phyloP scores from a whole-genome alignment of 2,797 vertebrate genomes.

The Gobionotothen gibberifrons region DNA sequence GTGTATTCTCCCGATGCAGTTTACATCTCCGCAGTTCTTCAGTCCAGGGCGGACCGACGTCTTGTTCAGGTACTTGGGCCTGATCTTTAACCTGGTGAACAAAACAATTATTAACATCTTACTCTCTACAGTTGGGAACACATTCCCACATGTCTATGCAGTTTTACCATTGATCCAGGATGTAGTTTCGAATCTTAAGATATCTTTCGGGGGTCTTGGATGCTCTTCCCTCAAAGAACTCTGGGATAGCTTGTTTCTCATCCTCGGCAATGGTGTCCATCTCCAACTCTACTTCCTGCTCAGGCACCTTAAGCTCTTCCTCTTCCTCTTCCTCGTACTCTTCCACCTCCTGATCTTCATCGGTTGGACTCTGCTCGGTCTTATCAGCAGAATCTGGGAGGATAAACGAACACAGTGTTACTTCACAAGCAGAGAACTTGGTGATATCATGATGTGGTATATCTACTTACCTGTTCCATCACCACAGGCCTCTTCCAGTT shows the following conservation, averaged over 20 bases:
- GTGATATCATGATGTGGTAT: not conserved
- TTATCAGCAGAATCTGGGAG: constrained; percentile 45
- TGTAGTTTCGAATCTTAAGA: constrained; percentile 97
- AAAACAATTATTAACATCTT: not conserved
- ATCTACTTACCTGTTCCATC: constrained; percentile 47
- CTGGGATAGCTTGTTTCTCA: constrained; percentile 96
- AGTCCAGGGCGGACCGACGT: constrained; percentile 96
- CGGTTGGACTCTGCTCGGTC: constrained; percentile 21
- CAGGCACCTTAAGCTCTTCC: constrained; percentile 91
- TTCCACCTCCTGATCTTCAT: constrained; percentile 40
- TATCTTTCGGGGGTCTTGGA: constrained; percentile 98
- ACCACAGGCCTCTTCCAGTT: constrained; percentile 26
- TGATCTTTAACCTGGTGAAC: constrained; percentile 88
- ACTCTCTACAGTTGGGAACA: not conserved
- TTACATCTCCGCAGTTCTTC: constrained; percentile 98
- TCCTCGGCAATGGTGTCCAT: constrained; percentile 89
- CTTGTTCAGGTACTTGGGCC: constrained; percentile 97
- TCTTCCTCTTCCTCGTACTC: constrained; percentile 58
- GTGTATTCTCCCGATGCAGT: constrained; percentile 98
- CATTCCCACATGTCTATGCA: not conserved
- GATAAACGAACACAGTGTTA: not conserved
- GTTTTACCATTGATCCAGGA: constrained; percentile 95
- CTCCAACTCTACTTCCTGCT: constrained; percentile 92
- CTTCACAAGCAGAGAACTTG: not conserved
- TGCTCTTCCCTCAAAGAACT: constrained; percentile 96